A percentile compares a stretch with the other conserved stretches of the same genome.
These are phyloP conservation scores for Melieria omissa DNA, from an alignment of 2,888 invertebrate genomes.

Conservation along the genomic window DNA sequence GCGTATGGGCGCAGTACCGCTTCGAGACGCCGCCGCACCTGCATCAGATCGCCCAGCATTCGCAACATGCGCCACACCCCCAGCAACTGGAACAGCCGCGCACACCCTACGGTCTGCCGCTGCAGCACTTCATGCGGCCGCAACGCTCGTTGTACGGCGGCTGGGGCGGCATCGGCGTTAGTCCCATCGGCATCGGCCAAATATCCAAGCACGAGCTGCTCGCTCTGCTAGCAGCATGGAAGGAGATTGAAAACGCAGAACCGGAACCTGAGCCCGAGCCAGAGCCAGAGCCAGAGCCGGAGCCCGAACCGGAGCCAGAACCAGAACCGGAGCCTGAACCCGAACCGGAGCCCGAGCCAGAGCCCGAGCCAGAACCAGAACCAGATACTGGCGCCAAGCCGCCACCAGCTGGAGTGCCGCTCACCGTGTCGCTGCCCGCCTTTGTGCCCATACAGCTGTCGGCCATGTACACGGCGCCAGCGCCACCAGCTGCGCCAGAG, in stretches of 20 bases:
- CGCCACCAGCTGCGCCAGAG: conserved; percentile 59
- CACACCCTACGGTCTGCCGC: conserved; percentile 40
- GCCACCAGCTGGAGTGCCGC: conserved; percentile 58
- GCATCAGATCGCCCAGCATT: not conserved
- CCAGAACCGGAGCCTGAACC: conserved; percentile 62
- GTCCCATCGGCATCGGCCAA: conserved; percentile 46
- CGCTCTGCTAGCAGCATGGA: conserved; percentile 56
- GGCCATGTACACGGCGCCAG: conserved; percentile 66
- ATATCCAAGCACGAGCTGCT: conserved; percentile 60
- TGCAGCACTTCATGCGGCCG: conserved; percentile 39
- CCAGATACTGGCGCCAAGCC: conserved; percentile 42
- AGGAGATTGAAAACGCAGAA: conserved; percentile 54
- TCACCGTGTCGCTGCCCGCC: conserved; percentile 63
- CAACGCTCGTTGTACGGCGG: conserved; percentile 55
- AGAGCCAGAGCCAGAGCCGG: conserved; percentile 67
- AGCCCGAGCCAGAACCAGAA: conserved; percentile 60
- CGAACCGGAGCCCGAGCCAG: conserved; percentile 67
- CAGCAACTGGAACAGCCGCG: conserved; percentile 21
- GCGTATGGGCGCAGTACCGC: conserved; percentile 24
- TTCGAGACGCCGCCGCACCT: conserved; percentile 17
- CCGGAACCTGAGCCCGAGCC: conserved; percentile 63
- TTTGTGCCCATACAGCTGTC: conserved; percentile 64
- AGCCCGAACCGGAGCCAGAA: conserved; percentile 60
- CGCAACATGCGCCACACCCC: conserved; percentile 1
- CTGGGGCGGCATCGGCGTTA: conserved; percentile 37